Evolutionary conservation across 2,797 vertebrate species (phyloP).

Genomic region (Karalla daura): DNA sequence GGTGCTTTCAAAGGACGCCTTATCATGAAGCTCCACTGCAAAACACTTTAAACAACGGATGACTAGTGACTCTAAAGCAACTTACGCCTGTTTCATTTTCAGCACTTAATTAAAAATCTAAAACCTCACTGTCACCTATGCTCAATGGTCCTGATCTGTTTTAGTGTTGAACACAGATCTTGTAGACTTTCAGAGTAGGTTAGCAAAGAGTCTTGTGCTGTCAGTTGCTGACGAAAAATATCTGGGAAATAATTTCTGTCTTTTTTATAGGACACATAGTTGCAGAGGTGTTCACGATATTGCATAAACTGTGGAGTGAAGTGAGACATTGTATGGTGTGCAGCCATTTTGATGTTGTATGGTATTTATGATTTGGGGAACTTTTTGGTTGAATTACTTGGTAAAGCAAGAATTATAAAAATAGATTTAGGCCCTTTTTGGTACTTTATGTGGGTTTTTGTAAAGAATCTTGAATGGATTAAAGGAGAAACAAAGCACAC

Average conservation of each 20-base stretch:
- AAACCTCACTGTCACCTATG: slow-evolving; percentile 8
- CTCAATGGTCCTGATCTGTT: slow-evolving; percentile 44
- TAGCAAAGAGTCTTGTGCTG: slow-evolving; percentile 50
- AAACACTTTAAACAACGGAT: slow-evolving; percentile 38
- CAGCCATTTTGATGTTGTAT: slow-evolving; percentile 50
- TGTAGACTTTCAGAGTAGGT: slow-evolving; percentile 56
- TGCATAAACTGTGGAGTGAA: slow-evolving; percentile 55
- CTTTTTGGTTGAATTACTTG: too few species aligned
- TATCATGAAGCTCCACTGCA: slow-evolving; percentile 49
- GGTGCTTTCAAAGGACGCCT: slow-evolving; percentile 79
- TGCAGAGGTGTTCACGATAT: slow-evolving; percentile 44
- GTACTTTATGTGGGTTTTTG: slow-evolving; percentile 50
- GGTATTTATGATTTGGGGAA: slow-evolving; percentile 43
- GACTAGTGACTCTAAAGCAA: slow-evolving; percentile 59
- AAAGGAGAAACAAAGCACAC: slow-evolving; percentile 30
- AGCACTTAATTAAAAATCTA: slow-evolving; percentile 11
- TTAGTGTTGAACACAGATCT: slow-evolving; percentile 40
- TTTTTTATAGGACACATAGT: slow-evolving; percentile 48
- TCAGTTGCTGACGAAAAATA: slow-evolving; percentile 38
- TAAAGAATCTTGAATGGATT: slow-evolving; percentile 28
- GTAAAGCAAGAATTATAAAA: slow-evolving; percentile 15
- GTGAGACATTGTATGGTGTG: slow-evolving; percentile 57
- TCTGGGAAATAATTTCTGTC: slow-evolving; percentile 19
- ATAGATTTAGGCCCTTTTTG: slow-evolving; percentile 42
- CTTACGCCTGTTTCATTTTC: slow-evolving; percentile 39